Conservation (phyloP, 2,113 vertebrate species). For the Sebastes fasciatus region DNA sequence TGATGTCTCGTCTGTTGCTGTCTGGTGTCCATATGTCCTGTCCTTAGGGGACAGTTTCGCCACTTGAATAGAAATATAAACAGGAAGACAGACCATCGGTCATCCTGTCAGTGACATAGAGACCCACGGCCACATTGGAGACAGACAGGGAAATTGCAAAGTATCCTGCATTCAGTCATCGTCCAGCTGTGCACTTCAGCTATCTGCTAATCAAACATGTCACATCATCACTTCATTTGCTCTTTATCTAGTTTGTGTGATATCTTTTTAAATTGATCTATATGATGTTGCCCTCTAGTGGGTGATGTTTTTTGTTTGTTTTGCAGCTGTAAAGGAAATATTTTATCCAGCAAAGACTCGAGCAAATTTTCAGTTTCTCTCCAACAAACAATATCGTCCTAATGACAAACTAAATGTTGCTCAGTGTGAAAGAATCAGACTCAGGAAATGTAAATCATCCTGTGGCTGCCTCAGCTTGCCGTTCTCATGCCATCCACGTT, state of each 20-base stretch:
- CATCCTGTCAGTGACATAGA: constrained; percentile 6
- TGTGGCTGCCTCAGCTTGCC: neutral
- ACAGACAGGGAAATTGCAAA: constrained; percentile 21
- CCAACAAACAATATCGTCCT: neutral
- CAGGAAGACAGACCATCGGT: constrained; percentile 58
- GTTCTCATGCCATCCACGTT: neutral
- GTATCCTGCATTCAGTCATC: neutral
- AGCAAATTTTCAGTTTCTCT: neutral
- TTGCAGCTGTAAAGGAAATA: neutral
- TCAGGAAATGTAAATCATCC: constrained; percentile 44
- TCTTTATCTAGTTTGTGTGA: neutral
- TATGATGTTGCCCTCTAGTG: constrained; percentile 27
- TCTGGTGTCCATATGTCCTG: constrained; percentile 67
- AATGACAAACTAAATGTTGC: neutral
- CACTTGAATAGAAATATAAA: constrained; percentile 40
- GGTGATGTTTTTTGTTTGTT: neutral
- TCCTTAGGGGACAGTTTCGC: constrained; percentile 38
- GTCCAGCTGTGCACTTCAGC: neutral
- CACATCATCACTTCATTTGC: neutral
- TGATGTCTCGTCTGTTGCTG: neutral
- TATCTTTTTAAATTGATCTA: neutral
- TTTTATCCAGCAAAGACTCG: neutral
- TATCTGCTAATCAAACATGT: neutral
- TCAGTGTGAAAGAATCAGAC: neutral
- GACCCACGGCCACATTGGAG: neutral